Conservation (phyloP, 2,797 vertebrate genomes). For the Eleutherodactylus coqui region DNA sequence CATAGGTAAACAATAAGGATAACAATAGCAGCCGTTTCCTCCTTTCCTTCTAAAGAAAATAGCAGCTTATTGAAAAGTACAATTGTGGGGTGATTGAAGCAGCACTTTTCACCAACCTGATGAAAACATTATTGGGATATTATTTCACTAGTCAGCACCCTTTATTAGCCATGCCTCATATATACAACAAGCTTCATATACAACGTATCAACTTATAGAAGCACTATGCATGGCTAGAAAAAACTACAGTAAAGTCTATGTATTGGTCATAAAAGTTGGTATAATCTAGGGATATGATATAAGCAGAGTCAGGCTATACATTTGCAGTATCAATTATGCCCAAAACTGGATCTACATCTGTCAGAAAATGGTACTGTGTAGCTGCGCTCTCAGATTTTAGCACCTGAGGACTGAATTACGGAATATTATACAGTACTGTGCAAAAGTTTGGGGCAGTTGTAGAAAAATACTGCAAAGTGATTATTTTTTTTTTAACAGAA, state of each 20-base stretch:
- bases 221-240: too few species aligned
- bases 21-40: slow-evolving; percentile 9
- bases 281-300: not conserved
- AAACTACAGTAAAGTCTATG: too few species aligned
- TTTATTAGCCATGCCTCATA: not conserved
- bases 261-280: too few species aligned
- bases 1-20: slow-evolving; percentile 22
- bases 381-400: not conserved
- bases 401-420: not conserved
- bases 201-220: not conserved
- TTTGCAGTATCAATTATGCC: not conserved
- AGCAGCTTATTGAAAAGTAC: not conserved
- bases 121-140: not conserved
- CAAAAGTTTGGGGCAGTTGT: too few species aligned
- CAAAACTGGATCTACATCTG: not conserved
- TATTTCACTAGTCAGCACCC: not conserved
- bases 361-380: not conserved
- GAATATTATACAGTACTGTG: too few species aligned
- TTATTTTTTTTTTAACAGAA: too few species aligned
- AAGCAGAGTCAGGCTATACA: not conserved
- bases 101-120: not conserved
- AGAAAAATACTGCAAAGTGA: too few species aligned
- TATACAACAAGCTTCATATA: not conserved
- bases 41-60: slow-evolving; percentile 1
- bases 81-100: not conserved